Evolutionary conservation across 2,113 vertebrate species (phyloP).

Genomic region (Mus spicilegus): DNA sequence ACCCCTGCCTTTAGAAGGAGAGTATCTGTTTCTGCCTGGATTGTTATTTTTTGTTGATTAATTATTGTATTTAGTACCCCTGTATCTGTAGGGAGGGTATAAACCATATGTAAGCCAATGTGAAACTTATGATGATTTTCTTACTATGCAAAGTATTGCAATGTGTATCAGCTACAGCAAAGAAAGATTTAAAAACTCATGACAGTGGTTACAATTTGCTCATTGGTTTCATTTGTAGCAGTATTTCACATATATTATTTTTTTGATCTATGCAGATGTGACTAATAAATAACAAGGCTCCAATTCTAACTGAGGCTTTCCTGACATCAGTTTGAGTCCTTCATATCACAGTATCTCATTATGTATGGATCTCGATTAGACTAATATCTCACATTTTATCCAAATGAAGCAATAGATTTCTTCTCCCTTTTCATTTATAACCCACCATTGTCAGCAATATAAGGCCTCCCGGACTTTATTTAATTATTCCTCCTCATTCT

Average conservation of each 20-base stretch:
- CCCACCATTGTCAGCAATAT: background rate
- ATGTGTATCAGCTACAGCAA: conserved; percentile 55
- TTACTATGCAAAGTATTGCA: conserved; percentile 67
- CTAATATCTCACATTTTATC: background rate
- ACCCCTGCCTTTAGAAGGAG: conserved; percentile 46
- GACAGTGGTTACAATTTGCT: conserved; percentile 14
- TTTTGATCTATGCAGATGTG: conserved; percentile 39
- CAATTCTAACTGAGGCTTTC: conserved; percentile 21
- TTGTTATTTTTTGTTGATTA: conserved; percentile 64
- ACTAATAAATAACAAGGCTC: background rate
- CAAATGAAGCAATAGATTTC: background rate
- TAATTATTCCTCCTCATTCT: background rate
- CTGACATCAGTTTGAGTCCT: background rate
- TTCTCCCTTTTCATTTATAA: conserved; percentile 32
- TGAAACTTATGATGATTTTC: conserved; percentile 70
- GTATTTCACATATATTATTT: conserved; percentile 56
- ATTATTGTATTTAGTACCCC: conserved; percentile 59
- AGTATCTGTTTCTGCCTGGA: background rate
- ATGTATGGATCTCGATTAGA: background rate
- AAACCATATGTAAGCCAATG: conserved; percentile 57
- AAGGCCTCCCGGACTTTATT: background rate
- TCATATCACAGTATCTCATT: background rate
- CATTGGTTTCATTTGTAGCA: conserved; percentile 34
- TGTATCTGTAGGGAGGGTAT: conserved; percentile 48
- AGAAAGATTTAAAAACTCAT: conserved; percentile 19